Evolutionary conservation across 1,140 invertebrate genomes (phyloP).

Genomic region (Eurosta solidaginis): DNA sequence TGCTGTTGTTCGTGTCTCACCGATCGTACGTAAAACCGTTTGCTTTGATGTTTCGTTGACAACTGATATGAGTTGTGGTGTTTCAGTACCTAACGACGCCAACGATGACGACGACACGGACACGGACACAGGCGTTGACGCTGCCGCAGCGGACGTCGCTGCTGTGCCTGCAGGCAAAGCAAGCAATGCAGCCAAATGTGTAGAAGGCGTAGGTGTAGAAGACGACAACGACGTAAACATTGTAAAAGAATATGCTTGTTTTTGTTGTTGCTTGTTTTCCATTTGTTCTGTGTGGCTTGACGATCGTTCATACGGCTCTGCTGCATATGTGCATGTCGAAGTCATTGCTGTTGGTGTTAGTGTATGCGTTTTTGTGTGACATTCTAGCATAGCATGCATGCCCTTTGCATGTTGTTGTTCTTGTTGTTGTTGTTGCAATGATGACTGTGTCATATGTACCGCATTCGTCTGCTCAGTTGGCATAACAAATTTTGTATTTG

Average conservation of each 20-base stretch:
- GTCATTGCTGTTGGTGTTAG: conserved; percentile 35
- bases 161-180: not conserved
- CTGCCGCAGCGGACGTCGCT: conserved; percentile 39
- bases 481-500: not conserved
- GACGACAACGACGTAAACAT: not conserved
- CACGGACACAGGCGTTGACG: conserved; percentile 34
- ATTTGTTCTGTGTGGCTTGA: not conserved
- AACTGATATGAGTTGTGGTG: conserved; percentile 46
- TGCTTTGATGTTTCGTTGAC: conserved; percentile 56
- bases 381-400: not conserved
- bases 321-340: not conserved
- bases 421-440: not conserved
- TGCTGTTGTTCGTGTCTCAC: conserved; percentile 33
- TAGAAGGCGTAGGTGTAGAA: not conserved
- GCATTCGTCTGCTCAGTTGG: not conserved
- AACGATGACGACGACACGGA: not conserved
- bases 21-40: conserved; percentile 45
- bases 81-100: not conserved
- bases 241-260: not conserved
- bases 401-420: not conserved
- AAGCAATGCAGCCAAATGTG: conserved; percentile 7
- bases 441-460: not conserved
- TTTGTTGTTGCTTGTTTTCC: not conserved
- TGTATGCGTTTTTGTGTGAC: not conserved
- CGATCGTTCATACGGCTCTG: not conserved